Evolutionary conservation across 2,888 invertebrate genomes (phyloP), one percentile per base, ranked within the genome.

Genomic region (Phalera bucephala): DNA sequence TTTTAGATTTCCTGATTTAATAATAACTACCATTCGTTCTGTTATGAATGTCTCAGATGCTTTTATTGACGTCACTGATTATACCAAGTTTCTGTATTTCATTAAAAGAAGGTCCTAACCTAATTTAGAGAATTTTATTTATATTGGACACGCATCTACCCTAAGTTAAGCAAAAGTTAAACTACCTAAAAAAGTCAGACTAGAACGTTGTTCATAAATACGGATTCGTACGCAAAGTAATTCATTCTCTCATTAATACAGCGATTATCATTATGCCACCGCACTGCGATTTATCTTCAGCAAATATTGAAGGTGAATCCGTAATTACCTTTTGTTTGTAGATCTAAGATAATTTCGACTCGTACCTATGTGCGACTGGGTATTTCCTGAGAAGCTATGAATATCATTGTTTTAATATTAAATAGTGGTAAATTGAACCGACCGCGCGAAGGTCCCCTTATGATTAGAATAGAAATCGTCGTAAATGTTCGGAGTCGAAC

Each of bases 241-340:
- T 63, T 55, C 57, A 62, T 64, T 61, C 51, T 55, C 59, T 55
- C 52, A 60, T 54, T 57, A 55, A 45, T 53, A 57, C 56, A 34
- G 49, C 62, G 67, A 71, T 72, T 72, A 73, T 58, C 58, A 65
- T 69, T 62, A 57, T 69, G 74, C 80, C 72, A 72, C 78, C 66
- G 77, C 70, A 51, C 67, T 66, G 71, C 66, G 74, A 75, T 74
- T 81, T 84, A 87, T 86, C 87, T 83, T 57, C 35, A 42, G 66
- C 69, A 82, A 87, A 88, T 82, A 85, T 83, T 84, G 72, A 70
- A 78, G 70, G 72, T 72, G 74, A 76, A 77, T 81, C 69, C 69
- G 68, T 80, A 81, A 78, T 79, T 74, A 72, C 64, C 75, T 64
- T 69, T 68, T 84, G 81, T 86, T 81, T 84, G 76, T 66, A 53